phyloP scores from a whole-genome alignment of 2,888 invertebrate genomes.

The Buathra laborator region DNA sequence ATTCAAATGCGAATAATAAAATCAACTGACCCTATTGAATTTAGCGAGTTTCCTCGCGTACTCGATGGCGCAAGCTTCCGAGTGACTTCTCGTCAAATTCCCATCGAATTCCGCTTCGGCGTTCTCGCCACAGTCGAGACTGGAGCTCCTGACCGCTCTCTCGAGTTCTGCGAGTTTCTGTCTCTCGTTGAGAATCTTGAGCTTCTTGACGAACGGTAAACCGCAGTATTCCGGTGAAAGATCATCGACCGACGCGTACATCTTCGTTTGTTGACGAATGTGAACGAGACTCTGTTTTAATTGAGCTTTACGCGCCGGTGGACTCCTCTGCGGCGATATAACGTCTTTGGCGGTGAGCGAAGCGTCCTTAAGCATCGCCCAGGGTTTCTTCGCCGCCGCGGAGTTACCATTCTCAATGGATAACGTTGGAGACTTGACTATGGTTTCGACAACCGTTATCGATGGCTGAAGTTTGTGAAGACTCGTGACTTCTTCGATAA shows the following conservation, averaged over 20 bases:
- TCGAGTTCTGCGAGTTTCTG: conserved; percentile 94
- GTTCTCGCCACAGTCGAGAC: conserved; percentile 91
- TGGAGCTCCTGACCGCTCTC: conserved; percentile 92
- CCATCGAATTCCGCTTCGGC: conserved; percentile 87
- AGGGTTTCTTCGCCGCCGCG: conserved; percentile 88
- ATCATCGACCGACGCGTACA: conserved; percentile 94
- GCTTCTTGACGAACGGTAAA: conserved; percentile 94
- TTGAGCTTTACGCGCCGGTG: conserved; percentile 74
- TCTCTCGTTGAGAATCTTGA: conserved; percentile 95
- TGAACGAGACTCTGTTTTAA: conserved; percentile 79
- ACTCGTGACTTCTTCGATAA: conserved; percentile 68
- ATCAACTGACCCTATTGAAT: conserved; percentile 79
- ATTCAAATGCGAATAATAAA: background rate
- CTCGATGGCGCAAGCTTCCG: conserved; percentile 93
- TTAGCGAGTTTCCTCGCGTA: conserved; percentile 83
- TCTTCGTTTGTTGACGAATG: conserved; percentile 86
- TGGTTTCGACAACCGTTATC: conserved; percentile 47
- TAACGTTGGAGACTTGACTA: conserved; percentile 50
- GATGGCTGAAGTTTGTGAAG: conserved; percentile 49
- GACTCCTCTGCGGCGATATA: conserved; percentile 75
- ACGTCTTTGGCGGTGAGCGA: conserved; percentile 77
- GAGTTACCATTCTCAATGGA: conserved; percentile 77
- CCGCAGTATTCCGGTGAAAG: conserved; percentile 95
- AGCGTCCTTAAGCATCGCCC: conserved; percentile 93
- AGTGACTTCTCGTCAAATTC: conserved; percentile 91